These are phyloP conservation scores for Chelonoidis abingdonii DNA, from an alignment of 2,113 vertebrate species.

Conservation along the genomic window DNA sequence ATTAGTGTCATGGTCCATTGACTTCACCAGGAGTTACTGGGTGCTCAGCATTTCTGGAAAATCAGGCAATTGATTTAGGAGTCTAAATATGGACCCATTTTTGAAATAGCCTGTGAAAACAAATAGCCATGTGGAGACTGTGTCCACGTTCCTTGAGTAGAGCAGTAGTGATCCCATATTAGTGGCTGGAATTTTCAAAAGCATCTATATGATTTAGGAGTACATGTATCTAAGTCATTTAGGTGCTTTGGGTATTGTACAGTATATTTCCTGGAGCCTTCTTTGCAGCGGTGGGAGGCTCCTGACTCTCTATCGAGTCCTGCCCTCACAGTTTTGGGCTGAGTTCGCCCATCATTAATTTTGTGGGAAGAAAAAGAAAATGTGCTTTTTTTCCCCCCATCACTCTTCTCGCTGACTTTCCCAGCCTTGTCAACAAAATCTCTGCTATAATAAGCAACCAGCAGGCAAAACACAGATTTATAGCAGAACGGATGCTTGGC, in stretches of 20 bases:
- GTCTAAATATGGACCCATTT: neutral
- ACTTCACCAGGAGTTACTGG: neutral
- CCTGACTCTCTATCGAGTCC: neutral
- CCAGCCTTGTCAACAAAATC: constrained; percentile 13
- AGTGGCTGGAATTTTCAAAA: neutral
- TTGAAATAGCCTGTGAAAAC: neutral
- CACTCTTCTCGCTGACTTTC: neutral
- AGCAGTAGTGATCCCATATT: neutral
- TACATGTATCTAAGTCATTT: neutral
- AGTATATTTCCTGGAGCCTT: accelerated
- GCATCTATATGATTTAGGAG: neutral
- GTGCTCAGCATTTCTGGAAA: neutral
- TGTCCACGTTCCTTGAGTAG: neutral
- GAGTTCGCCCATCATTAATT: constrained; percentile 6
- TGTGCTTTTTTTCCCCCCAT: neutral
- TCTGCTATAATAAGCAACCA: constrained; percentile 24
- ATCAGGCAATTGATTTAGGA: neutral
- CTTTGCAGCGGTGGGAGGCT: neutral
- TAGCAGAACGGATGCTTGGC: constrained; percentile 18
- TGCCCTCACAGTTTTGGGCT: neutral
- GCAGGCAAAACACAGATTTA: constrained; percentile 57
- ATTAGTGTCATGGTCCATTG: neutral
- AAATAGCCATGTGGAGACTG: neutral
- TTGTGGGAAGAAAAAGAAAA: neutral
- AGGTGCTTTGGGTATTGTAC: neutral